Evolutionary conservation across 2,888 invertebrate species (phyloP).

Genomic region (Volucella inanis): DNA sequence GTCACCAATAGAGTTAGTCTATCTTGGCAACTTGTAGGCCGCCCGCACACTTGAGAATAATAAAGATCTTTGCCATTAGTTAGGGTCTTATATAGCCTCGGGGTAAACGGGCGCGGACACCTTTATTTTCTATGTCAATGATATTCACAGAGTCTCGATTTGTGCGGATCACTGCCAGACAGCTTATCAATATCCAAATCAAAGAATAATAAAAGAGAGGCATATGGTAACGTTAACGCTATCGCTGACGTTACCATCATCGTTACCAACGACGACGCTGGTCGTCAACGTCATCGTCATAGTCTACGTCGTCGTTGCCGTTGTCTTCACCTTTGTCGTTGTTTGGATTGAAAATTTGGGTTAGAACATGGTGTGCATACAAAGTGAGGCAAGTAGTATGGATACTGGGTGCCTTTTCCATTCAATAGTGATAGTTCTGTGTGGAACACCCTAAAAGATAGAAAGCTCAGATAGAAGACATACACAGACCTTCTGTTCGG

Average conservation of each 20-base stretch:
- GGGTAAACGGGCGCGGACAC: constrained; percentile 64
- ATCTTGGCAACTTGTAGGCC: constrained; percentile 37
- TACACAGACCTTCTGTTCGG: constrained; percentile 44
- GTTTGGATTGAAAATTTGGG: constrained; percentile 61
- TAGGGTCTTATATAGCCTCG: constrained; percentile 77
- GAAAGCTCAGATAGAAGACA: constrained; percentile 61
- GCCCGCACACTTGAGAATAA: constrained; percentile 73
- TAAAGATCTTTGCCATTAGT: constrained; percentile 75
- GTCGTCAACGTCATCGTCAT: background rate
- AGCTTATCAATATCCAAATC: constrained; percentile 75
- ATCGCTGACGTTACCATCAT: constrained; percentile 27
- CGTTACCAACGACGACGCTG: constrained; percentile 1
- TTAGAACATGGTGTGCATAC: constrained; percentile 74
- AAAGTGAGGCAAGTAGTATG: constrained; percentile 39
- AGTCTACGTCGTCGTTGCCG: constrained; percentile 20
- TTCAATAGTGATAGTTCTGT: constrained; percentile 58
- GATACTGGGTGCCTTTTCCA: constrained; percentile 28
- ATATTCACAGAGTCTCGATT: constrained; percentile 65
- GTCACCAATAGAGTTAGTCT: no score
- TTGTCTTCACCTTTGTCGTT: constrained; percentile 36
- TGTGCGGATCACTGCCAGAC: constrained; percentile 69
- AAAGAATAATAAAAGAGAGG: constrained; percentile 71
- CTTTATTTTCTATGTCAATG: constrained; percentile 70
- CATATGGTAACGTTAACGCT: constrained; percentile 26
- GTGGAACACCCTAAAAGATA: constrained; percentile 72